These are phyloP conservation scores for Drosophila picticornis DNA, from an alignment of 2,888 invertebrate genomes.

Conservation along the genomic window DNA sequence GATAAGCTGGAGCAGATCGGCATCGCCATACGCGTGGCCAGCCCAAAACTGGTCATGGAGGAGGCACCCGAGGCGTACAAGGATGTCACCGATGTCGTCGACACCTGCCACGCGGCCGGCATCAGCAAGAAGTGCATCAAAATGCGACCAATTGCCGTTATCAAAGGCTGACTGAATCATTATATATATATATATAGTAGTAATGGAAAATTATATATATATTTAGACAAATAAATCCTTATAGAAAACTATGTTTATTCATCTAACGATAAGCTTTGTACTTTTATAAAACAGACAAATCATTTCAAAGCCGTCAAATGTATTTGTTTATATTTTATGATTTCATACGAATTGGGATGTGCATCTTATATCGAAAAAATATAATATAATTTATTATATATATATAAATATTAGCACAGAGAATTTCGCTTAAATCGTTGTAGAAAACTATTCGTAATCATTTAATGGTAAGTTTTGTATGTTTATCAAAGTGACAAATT, in stretches of 20 bases:
- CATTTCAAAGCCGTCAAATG: not conserved
- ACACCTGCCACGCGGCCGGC: conserved; percentile 98
- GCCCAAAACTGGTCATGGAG: conserved; percentile 99
- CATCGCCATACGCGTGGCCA: conserved; percentile 98
- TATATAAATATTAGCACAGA: not conserved
- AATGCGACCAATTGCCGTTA: conserved; percentile 98
- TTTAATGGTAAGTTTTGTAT: not conserved
- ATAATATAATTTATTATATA: no score
- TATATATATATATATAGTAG: not conserved
- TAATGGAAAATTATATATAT: no score
- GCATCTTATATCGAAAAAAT: no score
- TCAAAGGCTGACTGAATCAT: conserved; percentile 91
- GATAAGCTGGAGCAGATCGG: conserved; percentile 93
- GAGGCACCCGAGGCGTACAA: conserved; percentile 99
- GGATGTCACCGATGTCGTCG: conserved; percentile 99
- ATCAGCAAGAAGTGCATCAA: conserved; percentile 99
- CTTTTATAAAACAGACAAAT: not conserved
- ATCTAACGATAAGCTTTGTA: not conserved
- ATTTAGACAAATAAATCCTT: not conserved
- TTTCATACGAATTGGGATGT: not conserved
- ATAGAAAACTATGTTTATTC: not conserved
- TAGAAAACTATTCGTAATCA: not conserved
- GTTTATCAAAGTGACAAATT: not conserved
- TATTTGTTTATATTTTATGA: not conserved
- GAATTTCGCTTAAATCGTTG: not conserved